Percentiles rank a stretch among this genome's conserved stretches.
These are phyloP conservation scores for Formica exsecta DNA, from an alignment of 1,140 invertebrate genomes.

Conservation along the genomic window DNA sequence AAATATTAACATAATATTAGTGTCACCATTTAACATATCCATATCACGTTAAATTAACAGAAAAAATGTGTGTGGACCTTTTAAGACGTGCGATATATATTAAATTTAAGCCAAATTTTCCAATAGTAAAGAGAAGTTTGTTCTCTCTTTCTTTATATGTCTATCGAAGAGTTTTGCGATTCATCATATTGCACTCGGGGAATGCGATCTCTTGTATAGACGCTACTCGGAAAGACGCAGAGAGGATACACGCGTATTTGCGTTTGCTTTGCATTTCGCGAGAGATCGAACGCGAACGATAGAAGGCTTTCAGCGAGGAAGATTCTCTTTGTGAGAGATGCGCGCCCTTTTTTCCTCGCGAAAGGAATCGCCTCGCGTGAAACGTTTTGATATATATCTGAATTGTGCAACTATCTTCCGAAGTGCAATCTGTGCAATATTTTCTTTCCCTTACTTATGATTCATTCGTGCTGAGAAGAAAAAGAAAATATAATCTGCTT, in stretches of 20 bases:
- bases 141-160: not conserved
- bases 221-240: not conserved
- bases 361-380: constrained; percentile 3
- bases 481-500: constrained; percentile 10
- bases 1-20: no score
- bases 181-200: constrained; percentile 21
- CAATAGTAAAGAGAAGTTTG: not conserved
- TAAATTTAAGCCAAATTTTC: no score
- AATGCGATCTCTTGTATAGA: constrained; percentile 9
- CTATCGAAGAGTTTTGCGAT: not conserved
- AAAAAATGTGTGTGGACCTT: no score
- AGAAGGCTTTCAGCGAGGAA: constrained; percentile 41
- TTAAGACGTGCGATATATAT: no score
- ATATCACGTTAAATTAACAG: no score
- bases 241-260: constrained; percentile 64
- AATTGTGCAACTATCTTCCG: constrained; percentile 32
- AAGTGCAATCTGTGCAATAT: not conserved
- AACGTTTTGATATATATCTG: constrained; percentile 46
- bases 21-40: no score
- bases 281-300: constrained; percentile 46
- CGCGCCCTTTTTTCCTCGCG: constrained; percentile 25
- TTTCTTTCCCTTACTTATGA: not conserved
- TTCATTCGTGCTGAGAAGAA: not conserved
- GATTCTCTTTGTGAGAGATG: constrained; percentile 29
- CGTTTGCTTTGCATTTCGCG: constrained; percentile 49